Evolutionary conservation across 2,797 vertebrate genomes (phyloP).

Genomic region (Pseudocheirus occidentalis): DNA sequence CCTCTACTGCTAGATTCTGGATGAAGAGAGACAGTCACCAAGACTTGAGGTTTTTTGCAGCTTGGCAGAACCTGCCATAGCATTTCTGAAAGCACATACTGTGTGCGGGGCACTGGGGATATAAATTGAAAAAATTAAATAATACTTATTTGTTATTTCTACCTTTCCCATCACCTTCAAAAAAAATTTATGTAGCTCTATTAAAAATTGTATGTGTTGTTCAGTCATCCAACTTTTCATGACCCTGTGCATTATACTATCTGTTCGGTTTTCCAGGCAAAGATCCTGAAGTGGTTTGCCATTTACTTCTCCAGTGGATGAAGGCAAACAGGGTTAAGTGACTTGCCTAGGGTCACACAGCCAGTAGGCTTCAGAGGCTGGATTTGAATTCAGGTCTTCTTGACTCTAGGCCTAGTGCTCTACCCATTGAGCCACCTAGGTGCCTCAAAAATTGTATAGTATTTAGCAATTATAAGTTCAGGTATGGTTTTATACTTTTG

Average conservation of each 20-base stretch:
- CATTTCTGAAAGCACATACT: neutral
- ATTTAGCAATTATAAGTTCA: neutral
- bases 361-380: neutral
- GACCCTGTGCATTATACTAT: neutral
- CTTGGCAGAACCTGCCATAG: neutral
- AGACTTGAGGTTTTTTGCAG: neutral
- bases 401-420: too few relatives aligned
- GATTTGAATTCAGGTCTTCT: neutral
- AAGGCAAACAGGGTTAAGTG: neutral
- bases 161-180: neutral
- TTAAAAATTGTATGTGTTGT: neutral
- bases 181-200: neutral
- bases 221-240: neutral
- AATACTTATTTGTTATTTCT: neutral
- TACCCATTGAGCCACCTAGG: neutral
- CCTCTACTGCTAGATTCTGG: neutral
- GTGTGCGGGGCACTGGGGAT: neutral
- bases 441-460: neutral
- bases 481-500: neutral
- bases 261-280: neutral
- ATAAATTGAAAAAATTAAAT: neutral
- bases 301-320: neutral
- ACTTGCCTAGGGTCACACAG: neutral
- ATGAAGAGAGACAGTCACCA: neutral
- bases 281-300: neutral